Base-by-base conservation (phyloP, 2,888 invertebrate species). In the Agonopterix alstromeriana region DNA sequence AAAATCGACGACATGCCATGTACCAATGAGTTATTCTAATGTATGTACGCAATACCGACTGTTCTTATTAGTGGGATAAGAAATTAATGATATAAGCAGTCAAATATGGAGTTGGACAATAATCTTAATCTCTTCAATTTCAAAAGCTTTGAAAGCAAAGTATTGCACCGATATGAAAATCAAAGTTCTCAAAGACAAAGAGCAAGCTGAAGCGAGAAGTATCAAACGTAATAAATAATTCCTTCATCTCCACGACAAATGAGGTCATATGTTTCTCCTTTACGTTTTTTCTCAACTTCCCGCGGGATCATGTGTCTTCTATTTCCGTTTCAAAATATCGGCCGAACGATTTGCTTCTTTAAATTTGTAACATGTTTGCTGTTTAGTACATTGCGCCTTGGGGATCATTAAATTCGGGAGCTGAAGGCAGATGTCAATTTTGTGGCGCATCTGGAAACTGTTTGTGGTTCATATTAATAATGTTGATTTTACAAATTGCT, bases 191-290 rank as follows among this genome's bases (percentile, higher is more conserved):
- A 49, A 67, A 77, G 77, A 82, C 80, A 83, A 82, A 83, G 75
- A 68, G 63, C 61, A 67, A 42, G 2, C 42, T 74, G 71, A 77
- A 76, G 76, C 67, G 71, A 66, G 73, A 77, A 75, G 82, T 85
- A 85, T 83, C 82, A 80, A 77, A 82, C 71, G 77, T 74, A 83
- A 87, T 88, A 88, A 88, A 88, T 88, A 85, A 86, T 88, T 84
- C 87, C 68, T 62, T 69, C 74, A 67, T 70, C 73, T 72, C 35
- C 75, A 70, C 82, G 85, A 88, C 87, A 88, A 88, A 88, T 87
- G 86, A 85, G 86, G 86, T 88, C 88, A 87, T 88, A 73, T 87
- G 88, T 88, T 88, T 84, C 84, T 80, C 76, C 78, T 86, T 84
- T 82, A 80, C 73, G 74, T 81, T 87, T 88, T 87, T 84, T 83